Percentiles rank a stretch among this genome's conserved stretches.
Evolutionary conservation across 2,797 vertebrate genomes (phyloP).

Genomic region (Borostomias antarcticus): DNA sequence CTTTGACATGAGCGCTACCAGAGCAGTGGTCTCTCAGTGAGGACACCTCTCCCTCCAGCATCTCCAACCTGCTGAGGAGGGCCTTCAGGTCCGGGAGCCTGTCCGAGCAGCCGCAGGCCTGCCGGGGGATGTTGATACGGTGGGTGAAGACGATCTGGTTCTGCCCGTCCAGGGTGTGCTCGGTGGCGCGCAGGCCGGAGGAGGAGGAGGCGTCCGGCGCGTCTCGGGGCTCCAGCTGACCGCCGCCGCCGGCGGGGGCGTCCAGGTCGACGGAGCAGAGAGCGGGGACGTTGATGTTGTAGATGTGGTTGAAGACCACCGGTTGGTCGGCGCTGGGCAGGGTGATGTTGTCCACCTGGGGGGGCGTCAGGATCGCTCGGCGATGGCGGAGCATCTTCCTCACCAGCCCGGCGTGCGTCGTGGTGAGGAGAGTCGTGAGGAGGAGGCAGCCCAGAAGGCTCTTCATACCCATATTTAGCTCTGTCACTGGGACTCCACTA

Average conservation of each 20-base stretch:
- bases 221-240: constrained; percentile 63
- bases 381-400: constrained; percentile 85
- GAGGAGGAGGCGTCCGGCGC: constrained; percentile 44
- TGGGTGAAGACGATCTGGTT: constrained; percentile 97
- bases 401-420: constrained; percentile 79
- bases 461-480: constrained; percentile 76
- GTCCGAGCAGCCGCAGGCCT: constrained; percentile 84
- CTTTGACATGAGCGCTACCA: constrained; percentile 77
- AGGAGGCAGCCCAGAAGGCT: constrained; percentile 70
- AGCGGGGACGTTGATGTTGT: constrained; percentile 90
- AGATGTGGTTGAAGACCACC: constrained; percentile 93
- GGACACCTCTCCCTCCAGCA: constrained; percentile 89
- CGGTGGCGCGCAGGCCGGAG: constrained; percentile 69
- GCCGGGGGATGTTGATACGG: constrained; percentile 91
- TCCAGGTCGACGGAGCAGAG: constrained; percentile 89
- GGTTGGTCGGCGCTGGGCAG: constrained; percentile 79
- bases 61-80: constrained; percentile 88
- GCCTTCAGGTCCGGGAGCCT: constrained; percentile 83
- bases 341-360: constrained; percentile 75
- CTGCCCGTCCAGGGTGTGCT: constrained; percentile 80
- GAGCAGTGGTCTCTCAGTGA: constrained; percentile 85
- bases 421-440: constrained; percentile 69
- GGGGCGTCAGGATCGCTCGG: constrained; percentile 54
- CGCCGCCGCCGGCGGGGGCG: constrained; percentile 61
- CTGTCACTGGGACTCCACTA: constrained; percentile 5